These are phyloP conservation scores for Yponomeuta sedellus DNA, from an alignment of 2,888 invertebrate genomes.

Conservation along the genomic window DNA sequence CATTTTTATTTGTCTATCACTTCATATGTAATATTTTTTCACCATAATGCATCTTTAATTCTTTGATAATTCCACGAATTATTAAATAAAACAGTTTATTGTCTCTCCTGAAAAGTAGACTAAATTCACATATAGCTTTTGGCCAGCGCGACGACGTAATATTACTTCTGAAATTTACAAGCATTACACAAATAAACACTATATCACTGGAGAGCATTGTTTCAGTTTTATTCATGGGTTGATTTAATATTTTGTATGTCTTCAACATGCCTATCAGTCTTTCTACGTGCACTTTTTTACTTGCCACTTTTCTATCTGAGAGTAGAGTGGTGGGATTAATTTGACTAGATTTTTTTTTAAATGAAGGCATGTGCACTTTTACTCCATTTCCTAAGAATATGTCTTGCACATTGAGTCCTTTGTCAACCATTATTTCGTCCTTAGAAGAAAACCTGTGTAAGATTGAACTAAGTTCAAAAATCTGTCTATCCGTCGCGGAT, in stretches of 20 bases:
- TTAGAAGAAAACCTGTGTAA: background rate
- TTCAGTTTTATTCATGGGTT: background rate
- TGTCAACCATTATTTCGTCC: constrained; percentile 10
- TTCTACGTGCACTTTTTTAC: too few species aligned
- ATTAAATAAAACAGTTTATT: too few species aligned
- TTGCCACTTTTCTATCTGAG: constrained; percentile 3
- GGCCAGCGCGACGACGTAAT: too few species aligned
- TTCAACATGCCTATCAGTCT: too few species aligned
- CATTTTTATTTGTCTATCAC: too few species aligned
- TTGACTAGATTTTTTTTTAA: constrained; percentile 9
- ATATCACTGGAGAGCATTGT: background rate
- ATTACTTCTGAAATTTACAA: background rate
- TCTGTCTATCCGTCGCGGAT: constrained; percentile 6
- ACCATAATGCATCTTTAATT: too few species aligned
- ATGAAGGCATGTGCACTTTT: constrained; percentile 7
- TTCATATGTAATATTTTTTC: too few species aligned
- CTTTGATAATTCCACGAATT: too few species aligned
- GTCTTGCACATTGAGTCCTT: constrained; percentile 9
- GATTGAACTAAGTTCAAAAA: background rate
- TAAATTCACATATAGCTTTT: too few species aligned
- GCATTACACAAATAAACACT: background rate
- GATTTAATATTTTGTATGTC: too few species aligned
- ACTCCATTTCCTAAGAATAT: constrained; percentile 8
- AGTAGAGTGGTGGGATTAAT: background rate
- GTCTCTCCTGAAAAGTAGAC: too few species aligned